Evolutionary conservation across 2,797 vertebrate genomes (phyloP).

Genomic region (Gila robusta): DNA sequence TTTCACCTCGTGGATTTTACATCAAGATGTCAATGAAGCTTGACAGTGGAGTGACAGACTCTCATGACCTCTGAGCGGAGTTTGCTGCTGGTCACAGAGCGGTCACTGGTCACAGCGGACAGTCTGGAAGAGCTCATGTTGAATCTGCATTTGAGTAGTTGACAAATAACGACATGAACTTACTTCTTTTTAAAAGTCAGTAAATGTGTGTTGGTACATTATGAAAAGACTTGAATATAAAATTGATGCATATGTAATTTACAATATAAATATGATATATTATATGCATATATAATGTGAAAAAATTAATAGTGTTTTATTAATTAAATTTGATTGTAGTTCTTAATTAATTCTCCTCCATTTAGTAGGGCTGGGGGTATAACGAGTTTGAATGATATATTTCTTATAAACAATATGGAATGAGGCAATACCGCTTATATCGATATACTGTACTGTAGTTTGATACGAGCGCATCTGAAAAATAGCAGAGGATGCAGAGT

Average conservation of each 20-base stretch:
- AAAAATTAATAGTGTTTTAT: neutral
- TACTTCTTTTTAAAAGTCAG: neutral
- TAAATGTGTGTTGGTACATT: neutral
- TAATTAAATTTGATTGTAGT: neutral
- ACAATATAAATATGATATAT: neutral
- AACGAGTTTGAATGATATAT: no score
- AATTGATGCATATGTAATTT: neutral
- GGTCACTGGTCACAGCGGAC: slow-evolving; percentile 33
- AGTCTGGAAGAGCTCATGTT: slow-evolving; percentile 1
- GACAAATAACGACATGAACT: neutral
- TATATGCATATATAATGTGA: neutral
- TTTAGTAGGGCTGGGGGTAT: neutral
- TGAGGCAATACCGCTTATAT: no score
- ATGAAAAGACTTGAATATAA: neutral
- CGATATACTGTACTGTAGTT: no score
- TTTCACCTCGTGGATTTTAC: slow-evolving; percentile 38
- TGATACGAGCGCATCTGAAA: no score
- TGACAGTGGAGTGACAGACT: slow-evolving; percentile 26
- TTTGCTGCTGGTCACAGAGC: slow-evolving; percentile 25
- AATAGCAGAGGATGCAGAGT: neutral
- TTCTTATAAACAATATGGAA: no score
- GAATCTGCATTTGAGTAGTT: slow-evolving; percentile 5
- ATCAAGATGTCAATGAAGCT: slow-evolving; percentile 36
- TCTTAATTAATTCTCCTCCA: neutral
- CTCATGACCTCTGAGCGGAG: slow-evolving; percentile 36